A percentile compares a stretch with the other conserved stretches of the same genome.
Evolutionary conservation across 2,113 vertebrate genomes (phyloP).

Genomic region (Pelusios castaneus): DNA sequence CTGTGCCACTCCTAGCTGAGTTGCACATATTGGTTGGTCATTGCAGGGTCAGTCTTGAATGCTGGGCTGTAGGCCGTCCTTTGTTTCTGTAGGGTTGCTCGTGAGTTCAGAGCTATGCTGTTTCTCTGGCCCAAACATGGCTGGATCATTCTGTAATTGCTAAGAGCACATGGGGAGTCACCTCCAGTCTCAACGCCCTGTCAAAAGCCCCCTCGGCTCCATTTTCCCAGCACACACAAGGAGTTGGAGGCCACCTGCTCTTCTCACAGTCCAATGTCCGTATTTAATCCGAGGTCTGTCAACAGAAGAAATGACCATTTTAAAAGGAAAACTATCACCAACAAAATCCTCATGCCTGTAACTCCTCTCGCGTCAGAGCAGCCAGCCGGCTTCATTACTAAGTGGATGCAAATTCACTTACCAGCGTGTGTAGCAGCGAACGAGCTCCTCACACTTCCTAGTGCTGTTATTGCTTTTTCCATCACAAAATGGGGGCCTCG

Average conservation of each 20-base stretch:
- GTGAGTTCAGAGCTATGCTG: background rate
- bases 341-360: background rate
- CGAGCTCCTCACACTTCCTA: background rate
- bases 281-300: background rate
- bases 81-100: background rate
- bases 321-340: background rate
- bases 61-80: background rate
- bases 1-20: background rate
- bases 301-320: background rate
- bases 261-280: background rate
- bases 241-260: background rate
- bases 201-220: background rate
- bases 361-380: background rate
- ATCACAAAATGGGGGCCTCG: slow-evolving; percentile 42
- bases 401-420: slow-evolving; percentile 70
- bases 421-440: slow-evolving; percentile 23
- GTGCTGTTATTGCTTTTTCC: slow-evolving; percentile 66
- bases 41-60: background rate
- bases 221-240: background rate
- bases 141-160: background rate
- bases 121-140: background rate
- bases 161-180: background rate
- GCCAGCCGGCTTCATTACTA: slow-evolving; percentile 31
- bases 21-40: background rate
- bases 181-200: background rate